Evolutionary conservation across 1,140 invertebrate species (phyloP).

Genomic region (Helicoverpa zea): DNA sequence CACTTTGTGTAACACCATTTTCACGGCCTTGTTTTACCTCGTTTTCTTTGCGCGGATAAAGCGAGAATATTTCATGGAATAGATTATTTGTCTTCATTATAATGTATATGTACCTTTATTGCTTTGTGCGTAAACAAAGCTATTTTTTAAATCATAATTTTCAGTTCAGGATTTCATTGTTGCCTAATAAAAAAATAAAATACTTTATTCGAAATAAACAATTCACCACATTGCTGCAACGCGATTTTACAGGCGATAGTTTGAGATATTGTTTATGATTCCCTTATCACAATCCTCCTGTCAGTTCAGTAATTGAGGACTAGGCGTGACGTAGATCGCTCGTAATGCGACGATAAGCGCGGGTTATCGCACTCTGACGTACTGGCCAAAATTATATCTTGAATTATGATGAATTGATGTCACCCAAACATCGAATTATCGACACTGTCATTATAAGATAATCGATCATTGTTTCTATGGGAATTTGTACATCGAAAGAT

Average conservation of each 20-base stretch:
- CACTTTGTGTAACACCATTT: too few species aligned
- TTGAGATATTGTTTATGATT: slow-evolving; percentile 37
- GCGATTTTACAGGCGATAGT: background rate
- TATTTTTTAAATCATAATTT: too few species aligned
- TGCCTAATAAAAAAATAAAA: background rate
- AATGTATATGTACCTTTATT: too few species aligned
- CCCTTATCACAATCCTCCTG: slow-evolving; percentile 42
- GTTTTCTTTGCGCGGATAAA: background rate
- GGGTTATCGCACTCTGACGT: slow-evolving; percentile 48
- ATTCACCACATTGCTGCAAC: background rate
- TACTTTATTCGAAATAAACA: background rate
- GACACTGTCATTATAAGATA: slow-evolving; percentile 24
- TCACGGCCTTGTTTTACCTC: too few species aligned
- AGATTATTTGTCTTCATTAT: too few species aligned
- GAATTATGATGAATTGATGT: slow-evolving; percentile 31
- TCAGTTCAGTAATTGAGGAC: slow-evolving; percentile 37
- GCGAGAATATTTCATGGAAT: too few species aligned
- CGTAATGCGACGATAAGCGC: slow-evolving; percentile 44
- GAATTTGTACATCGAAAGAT: background rate
- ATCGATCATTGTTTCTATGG: slow-evolving; percentile 32
- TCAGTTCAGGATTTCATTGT: too few species aligned
- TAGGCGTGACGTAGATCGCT: slow-evolving; percentile 42
- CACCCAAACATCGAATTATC: slow-evolving; percentile 32
- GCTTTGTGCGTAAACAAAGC: too few species aligned
- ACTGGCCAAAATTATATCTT: background rate